Conservation (phyloP, 2,113 vertebrate genomes). For the Hypocryptadius cinnamomeus region DNA sequence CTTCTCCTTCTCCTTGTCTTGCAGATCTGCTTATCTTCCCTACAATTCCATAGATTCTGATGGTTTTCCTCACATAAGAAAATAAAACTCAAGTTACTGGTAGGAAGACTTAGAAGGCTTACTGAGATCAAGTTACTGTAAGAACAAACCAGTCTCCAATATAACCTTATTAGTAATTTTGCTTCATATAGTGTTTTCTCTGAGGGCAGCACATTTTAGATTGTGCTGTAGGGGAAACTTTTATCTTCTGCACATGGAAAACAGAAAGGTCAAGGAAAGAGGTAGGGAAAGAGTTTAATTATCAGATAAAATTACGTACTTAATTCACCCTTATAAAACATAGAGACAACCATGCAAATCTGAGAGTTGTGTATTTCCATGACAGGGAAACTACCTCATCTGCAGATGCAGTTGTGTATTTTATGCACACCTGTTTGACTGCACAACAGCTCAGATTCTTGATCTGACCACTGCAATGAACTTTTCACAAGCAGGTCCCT, state of each 20-base stretch:
- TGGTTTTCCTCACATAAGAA: not conserved
- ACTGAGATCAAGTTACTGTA: not conserved
- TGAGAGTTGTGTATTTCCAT: not conserved
- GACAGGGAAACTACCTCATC: not conserved
- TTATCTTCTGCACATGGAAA: not conserved
- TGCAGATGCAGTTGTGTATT: not conserved
- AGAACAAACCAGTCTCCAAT: not conserved
- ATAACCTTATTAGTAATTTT: not conserved
- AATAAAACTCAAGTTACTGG: not conserved
- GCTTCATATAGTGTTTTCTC: not conserved
- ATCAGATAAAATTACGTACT: not conserved
- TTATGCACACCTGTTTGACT: constrained; percentile 14
- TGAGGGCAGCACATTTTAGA: not conserved
- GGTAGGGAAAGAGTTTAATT: not conserved
- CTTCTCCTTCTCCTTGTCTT: not conserved
- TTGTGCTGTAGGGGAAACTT: not conserved
- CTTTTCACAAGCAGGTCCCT: constrained; percentile 1
- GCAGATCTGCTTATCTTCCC: not conserved
- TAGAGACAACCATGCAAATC: not conserved
- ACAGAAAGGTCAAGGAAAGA: not conserved
- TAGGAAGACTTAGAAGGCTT: not conserved
- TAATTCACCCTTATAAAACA: not conserved
- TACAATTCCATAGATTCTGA: not conserved
- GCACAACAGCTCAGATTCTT: not conserved
- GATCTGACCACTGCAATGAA: not conserved